phyloP scores from a whole-genome alignment of 2,888 invertebrate genomes.

The Pherbina coryleti region DNA sequence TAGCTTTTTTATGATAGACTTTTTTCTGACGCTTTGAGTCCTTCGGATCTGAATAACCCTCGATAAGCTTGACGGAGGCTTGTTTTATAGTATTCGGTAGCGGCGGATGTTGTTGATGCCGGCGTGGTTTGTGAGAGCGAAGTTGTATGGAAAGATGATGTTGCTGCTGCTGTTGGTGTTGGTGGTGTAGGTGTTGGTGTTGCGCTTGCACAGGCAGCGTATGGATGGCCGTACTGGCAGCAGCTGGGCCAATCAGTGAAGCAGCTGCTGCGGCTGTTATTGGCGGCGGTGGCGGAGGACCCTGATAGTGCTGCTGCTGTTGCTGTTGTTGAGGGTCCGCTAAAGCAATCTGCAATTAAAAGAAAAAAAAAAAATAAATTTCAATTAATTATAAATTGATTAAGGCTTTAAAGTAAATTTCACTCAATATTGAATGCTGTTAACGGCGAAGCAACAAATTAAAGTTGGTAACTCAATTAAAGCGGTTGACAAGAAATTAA shows the following conservation, averaged over 20 bases:
- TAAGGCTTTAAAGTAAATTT: background rate
- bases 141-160: constrained; percentile 49
- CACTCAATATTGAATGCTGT: background rate
- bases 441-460: background rate
- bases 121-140: constrained; percentile 45
- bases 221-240: constrained; percentile 41
- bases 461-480: constrained; percentile 19
- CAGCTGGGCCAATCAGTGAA: constrained; percentile 43
- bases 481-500: constrained; percentile 24
- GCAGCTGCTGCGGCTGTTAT: constrained; percentile 53
- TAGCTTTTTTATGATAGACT: constrained; percentile 67
- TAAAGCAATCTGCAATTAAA: constrained; percentile 56
- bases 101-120: constrained; percentile 51
- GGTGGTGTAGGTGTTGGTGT: constrained; percentile 18
- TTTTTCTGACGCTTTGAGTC: constrained; percentile 68
- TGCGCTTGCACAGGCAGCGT: constrained; percentile 41
- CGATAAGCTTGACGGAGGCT: constrained; percentile 67
- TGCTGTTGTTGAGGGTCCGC: constrained; percentile 55
- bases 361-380: constrained; percentile 16
- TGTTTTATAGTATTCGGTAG: constrained; percentile 65
- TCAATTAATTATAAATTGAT: background rate
- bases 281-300: constrained; percentile 52
- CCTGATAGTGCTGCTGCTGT: constrained; percentile 47
- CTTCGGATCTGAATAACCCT: constrained; percentile 69
- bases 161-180: constrained; percentile 32